These are phyloP conservation scores for Lepus europaeus DNA, from an alignment of 2,113 vertebrate species.

Conservation along the genomic window DNA sequence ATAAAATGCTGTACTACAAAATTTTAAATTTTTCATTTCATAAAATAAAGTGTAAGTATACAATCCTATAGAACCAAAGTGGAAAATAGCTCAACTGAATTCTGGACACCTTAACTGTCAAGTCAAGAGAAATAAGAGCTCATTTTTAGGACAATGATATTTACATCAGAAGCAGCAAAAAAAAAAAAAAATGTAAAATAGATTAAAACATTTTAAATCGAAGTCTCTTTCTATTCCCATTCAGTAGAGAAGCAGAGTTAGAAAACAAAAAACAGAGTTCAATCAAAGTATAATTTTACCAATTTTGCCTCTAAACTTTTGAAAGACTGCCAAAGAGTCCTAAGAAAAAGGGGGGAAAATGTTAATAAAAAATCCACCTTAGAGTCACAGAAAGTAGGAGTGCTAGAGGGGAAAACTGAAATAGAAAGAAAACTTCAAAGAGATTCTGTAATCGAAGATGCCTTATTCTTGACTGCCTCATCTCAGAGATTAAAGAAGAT, in stretches of 20 bases:
- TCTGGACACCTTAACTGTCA: constrained; percentile 23
- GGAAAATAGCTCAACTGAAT: constrained; percentile 9
- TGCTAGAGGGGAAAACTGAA: constrained; percentile 69
- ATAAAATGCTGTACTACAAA: not conserved
- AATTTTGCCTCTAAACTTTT: constrained; percentile 75
- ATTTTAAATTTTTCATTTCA: constrained; percentile 57
- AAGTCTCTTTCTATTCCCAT: constrained; percentile 34
- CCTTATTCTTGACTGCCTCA: constrained; percentile 72
- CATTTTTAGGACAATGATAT: not conserved
- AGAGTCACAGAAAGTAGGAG: constrained; percentile 31
- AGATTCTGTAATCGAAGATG: constrained; percentile 76
- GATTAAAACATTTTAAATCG: constrained; percentile 58
- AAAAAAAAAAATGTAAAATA: constrained; percentile 12
- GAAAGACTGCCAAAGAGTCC: constrained; percentile 74
- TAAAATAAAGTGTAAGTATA: constrained; percentile 14
- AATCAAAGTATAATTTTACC: constrained; percentile 69
- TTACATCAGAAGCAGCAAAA: constrained; percentile 40
- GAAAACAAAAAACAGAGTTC: constrained; percentile 69
- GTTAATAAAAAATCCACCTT: constrained; percentile 56
- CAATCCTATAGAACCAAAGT: constrained; percentile 49
- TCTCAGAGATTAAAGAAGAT: constrained; percentile 81
- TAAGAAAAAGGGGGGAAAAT: constrained; percentile 47
- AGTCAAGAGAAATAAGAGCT: constrained; percentile 38
- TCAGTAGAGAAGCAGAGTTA: constrained; percentile 29
- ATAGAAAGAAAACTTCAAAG: constrained; percentile 77